These are phyloP conservation scores for Lasioglossum oenotherae DNA, from an alignment of 2,888 invertebrate species.

Conservation along the genomic window DNA sequence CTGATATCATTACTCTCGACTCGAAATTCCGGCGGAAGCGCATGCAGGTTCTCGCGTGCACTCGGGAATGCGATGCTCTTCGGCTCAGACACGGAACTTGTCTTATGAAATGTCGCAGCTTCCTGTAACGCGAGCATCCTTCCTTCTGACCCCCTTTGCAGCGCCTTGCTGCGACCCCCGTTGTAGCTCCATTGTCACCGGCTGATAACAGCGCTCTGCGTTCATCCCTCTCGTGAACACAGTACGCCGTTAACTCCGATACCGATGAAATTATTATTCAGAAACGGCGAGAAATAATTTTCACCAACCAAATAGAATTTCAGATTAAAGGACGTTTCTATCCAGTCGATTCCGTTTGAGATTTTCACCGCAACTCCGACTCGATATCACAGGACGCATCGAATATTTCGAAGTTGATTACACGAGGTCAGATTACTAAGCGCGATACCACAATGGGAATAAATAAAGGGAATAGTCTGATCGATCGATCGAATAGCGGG, in stretches of 20 bases:
- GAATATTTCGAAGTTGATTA: neutral
- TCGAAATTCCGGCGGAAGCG: slow-evolving; percentile 14
- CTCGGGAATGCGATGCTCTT: slow-evolving; percentile 44
- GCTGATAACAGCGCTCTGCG: neutral
- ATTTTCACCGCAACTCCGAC: neutral
- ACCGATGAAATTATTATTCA: neutral
- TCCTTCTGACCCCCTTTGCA: neutral
- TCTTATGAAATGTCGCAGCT: slow-evolving; percentile 52
- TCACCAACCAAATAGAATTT: too few relatives aligned
- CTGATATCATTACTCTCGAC: slow-evolving; percentile 26
- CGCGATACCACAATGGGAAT: neutral
- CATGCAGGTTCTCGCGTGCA: neutral
- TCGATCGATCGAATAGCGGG: neutral
- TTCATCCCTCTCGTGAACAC: neutral
- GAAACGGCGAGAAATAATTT: neutral
- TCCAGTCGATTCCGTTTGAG: neutral
- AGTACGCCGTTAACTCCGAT: neutral
- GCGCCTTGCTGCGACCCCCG: neutral
- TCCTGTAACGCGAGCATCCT: slow-evolving; percentile 25
- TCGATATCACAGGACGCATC: neutral
- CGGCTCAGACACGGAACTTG: slow-evolving; percentile 46
- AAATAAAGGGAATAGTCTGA: neutral
- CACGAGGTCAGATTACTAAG: neutral
- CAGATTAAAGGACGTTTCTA: neutral
- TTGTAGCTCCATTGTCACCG: neutral